Conservation (phyloP, 2,888 invertebrate genomes). For the Melanostoma scalare region DNA sequence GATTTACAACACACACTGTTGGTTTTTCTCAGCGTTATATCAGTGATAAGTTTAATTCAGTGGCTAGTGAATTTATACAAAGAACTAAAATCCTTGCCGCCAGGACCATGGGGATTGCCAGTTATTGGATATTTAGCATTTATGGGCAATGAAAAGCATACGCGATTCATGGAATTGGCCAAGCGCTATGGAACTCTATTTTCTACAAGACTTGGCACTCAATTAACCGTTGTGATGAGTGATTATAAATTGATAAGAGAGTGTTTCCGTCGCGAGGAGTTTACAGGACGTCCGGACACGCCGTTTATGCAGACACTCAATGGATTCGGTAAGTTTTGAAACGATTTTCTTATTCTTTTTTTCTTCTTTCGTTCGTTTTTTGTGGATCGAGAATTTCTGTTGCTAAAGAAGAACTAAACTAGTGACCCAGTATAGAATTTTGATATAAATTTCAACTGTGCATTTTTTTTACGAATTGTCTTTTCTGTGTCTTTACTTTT, state of each 20-base stretch:
- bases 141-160: conserved; percentile 89
- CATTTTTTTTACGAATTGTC: no score
- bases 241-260: conserved; percentile 93
- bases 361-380: neutral
- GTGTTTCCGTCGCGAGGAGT: conserved; percentile 92
- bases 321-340: conserved; percentile 91
- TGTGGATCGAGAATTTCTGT: no score
- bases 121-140: conserved; percentile 92
- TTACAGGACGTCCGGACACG: conserved; percentile 93
- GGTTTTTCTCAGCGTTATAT: conserved; percentile 79
- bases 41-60: conserved; percentile 80
- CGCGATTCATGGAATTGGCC: conserved; percentile 89
- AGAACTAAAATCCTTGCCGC: conserved; percentile 85
- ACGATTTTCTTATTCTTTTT: neutral
- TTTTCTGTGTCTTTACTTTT: no score
- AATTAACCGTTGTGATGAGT: conserved; percentile 92
- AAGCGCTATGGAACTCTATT: conserved; percentile 91
- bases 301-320: conserved; percentile 93
- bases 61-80: conserved; percentile 79
- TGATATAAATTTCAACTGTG: no score
- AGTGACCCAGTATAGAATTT: no score
- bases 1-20: conserved; percentile 79
- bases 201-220: conserved; percentile 90
- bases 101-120: conserved; percentile 94
- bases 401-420: no score